Evolutionary conservation across 2,888 invertebrate species (phyloP).

Genomic region (Melieria omissa): DNA sequence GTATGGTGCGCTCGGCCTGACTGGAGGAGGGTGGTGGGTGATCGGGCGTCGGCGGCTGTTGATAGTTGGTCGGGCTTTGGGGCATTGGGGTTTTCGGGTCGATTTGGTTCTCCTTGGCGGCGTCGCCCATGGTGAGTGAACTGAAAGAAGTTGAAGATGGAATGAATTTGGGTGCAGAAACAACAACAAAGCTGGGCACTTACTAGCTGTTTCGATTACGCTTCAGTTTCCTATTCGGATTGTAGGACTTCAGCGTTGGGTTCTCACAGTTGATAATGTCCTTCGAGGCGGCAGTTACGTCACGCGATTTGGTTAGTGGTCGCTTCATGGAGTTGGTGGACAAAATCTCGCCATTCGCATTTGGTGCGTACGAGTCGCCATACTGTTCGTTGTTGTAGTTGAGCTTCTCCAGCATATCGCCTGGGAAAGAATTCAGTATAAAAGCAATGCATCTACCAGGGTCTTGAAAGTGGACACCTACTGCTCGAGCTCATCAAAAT

Average conservation of each 20-base stretch:
- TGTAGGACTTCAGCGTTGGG: slow-evolving; percentile 62
- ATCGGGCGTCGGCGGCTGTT: slow-evolving; percentile 93
- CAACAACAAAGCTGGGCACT: slow-evolving; percentile 37
- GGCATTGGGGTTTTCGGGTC: slow-evolving; percentile 69
- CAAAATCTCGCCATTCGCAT: slow-evolving; percentile 51
- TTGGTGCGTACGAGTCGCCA: slow-evolving; percentile 49
- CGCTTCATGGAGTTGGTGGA: slow-evolving; percentile 57
- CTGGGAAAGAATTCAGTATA: slow-evolving; percentile 31
- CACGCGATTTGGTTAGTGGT: slow-evolving; percentile 58
- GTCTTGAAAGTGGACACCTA: slow-evolving; percentile 40
- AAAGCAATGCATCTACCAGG: neutral
- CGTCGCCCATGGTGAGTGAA: slow-evolving; percentile 49
- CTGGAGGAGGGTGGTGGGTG: slow-evolving; percentile 92
- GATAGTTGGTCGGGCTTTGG: slow-evolving; percentile 88
- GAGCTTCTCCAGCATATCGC: slow-evolving; percentile 58
- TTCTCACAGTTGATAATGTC: slow-evolving; percentile 57
- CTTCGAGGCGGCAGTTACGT: slow-evolving; percentile 51
- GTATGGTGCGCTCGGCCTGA: slow-evolving; percentile 89
- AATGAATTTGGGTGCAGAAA: neutral
- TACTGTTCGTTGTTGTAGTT: slow-evolving; percentile 52
- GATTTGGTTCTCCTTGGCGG: slow-evolving; percentile 58
- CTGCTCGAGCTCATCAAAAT: slow-evolving; percentile 57
- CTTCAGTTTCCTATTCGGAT: slow-evolving; percentile 65
- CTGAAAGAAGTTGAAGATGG: neutral
- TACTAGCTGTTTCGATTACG: slow-evolving; percentile 63